Base-by-base conservation (phyloP, 2,888 invertebrate genomes). In the Hydraecia micacea region DNA sequence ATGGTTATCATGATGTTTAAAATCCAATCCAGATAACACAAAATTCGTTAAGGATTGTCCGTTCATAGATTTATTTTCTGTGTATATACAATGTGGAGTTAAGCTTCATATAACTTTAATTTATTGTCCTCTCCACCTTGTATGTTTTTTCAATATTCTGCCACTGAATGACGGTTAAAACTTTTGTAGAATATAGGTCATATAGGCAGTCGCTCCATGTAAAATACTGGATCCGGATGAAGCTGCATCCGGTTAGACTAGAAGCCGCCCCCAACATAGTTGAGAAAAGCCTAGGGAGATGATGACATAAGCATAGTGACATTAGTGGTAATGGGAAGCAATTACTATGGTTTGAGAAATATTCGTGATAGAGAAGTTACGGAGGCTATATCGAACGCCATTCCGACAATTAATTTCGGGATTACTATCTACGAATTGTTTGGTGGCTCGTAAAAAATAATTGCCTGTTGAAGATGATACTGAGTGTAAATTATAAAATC, bases 361-460 rank as follows among this genome's bases (percentile, higher is more conserved):
- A 71, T 67, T 72, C 42, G n/a, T 46, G 63, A 76, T 60, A 76
- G 25, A 65, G 63, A 72, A 79, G 65, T 72, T 74, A 60, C 8
- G 66, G 55, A 39, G 63, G 46, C 60, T 21, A 66, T 74, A 77
- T 80, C 28, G 68, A 73, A 52, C 67, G 62, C 58, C 49, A 77
- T 67, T 87, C 60, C 42, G 46, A 58, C 73, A 73, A 73, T 82
- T 80, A 78, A 86, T 83, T 79, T 73, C 46, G 15, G 60, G 79
- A 76, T 81, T 79, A 86, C 68, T 71, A 78, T 73, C 81, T 74
- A 42, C 18, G 39, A 87, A 81, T 73, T 79, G 84, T 81, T 80
- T 46, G 49, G 52, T 21, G 72, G 75, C 79, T 86, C 78, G 78
- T 83, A 83, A 77, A 86, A 86, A 88, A 78, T 88, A 73, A 80